Percentiles rank a stretch among this genome's conserved stretches.
These are phyloP conservation scores for Sciurus niger DNA, from an alignment of 2,113 vertebrate species.

Conservation along the genomic window DNA sequence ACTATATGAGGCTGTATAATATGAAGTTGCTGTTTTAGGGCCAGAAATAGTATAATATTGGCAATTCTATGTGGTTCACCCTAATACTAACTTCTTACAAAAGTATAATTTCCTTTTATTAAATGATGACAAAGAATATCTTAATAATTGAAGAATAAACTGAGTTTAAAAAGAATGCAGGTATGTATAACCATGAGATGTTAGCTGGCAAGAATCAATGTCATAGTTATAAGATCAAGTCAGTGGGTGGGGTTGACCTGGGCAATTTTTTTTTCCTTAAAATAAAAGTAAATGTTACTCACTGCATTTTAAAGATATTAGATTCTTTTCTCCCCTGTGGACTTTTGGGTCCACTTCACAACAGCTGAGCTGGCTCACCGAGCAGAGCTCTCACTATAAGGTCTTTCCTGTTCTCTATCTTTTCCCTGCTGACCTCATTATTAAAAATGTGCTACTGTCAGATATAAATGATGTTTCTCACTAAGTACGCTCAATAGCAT, in stretches of 20 bases:
- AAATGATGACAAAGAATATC: not conserved
- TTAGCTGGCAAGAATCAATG: constrained; percentile 46
- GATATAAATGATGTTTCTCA: constrained; percentile 74
- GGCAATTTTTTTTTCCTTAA: constrained; percentile 47
- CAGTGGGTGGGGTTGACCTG: not conserved
- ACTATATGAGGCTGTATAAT: not conserved
- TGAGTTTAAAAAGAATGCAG: constrained; percentile 49
- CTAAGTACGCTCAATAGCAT: constrained; percentile 62
- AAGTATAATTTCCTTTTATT: constrained; percentile 56
- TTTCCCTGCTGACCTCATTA: constrained; percentile 80
- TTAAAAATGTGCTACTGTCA: constrained; percentile 78
- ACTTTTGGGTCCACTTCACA: constrained; percentile 63
- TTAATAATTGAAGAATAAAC: constrained; percentile 32
- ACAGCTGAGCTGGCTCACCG: constrained; percentile 65
- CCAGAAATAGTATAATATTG: constrained; percentile 37
- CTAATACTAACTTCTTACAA: constrained; percentile 20
- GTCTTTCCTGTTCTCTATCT: constrained; percentile 13
- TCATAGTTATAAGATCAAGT: constrained; percentile 29
- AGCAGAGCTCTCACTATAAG: constrained; percentile 31
- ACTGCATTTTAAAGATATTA: constrained; percentile 64
- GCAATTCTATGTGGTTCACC: not conserved
- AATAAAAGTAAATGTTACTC: constrained; percentile 49
- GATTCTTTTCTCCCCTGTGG: constrained; percentile 50
- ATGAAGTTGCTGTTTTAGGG: not conserved
- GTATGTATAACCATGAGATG: not conserved